Evolutionary conservation across 2,888 invertebrate species (phyloP), one percentile per base, ranked within the genome.

Genomic region (Synergus umbraculus): DNA sequence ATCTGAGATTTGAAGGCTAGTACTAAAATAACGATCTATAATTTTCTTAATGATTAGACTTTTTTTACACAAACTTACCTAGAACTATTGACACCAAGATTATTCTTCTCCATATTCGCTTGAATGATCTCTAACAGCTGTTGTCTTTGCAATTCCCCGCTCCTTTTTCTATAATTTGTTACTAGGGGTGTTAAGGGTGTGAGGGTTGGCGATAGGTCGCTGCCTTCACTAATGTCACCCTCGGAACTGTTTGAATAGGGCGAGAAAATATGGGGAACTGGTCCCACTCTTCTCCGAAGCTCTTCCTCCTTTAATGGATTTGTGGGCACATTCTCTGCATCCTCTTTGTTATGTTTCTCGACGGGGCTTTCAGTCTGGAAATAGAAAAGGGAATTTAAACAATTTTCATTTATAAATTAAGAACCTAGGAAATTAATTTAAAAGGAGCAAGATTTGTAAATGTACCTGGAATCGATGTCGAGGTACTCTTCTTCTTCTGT

Each of bases 101-200:
- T 96, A 93, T 97, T 97, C 93, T 97, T 97, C 92, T 97, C 97
- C 97, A 97, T 97, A 93, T 97, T 97, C 86, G 97, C 96, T 92
- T 97, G 96, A 90, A 97, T 96, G 89, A 97, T 96, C 93, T 97
- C 96, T 85, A 97, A 94, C 86, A 97, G 93, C 93, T 97, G 97
- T 86, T 96, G 96, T 87, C 96, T 94, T 91, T 97, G 96, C 87
- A 97, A 92, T 85, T 96, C 96, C 85, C 96, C 95, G 79, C 96
- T 96, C 83, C 95, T 94, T 90, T 95, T 95, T 89, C 95, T 88
- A 85, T 92, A 80, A 92, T 91, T 87, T 92, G 93, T 89, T 92
- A 93, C 85, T 92, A 93, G 87, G 93, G 93, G 84, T 78, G 91
- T 90, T 80, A 91, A 87, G 60, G 91, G 91, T 79, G 90, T 90